Base-by-base conservation (phyloP, 2,888 invertebrate genomes). In the Acrocyrtus sp. region DNA sequence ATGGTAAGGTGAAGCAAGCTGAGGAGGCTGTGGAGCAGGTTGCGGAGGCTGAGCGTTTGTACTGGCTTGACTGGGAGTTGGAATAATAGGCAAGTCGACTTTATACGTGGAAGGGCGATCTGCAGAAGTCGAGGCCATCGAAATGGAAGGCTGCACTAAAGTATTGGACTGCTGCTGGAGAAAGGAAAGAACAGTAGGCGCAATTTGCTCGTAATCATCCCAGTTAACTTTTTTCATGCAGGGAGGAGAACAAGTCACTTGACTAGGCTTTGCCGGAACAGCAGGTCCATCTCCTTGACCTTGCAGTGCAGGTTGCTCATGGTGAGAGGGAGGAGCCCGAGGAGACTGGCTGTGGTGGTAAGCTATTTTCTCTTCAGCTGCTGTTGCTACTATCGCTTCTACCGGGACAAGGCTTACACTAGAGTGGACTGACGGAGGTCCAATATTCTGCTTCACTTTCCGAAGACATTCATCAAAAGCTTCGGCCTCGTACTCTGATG, bases 361-460 rank as follows among this genome's bases (percentile, higher is more conserved):
- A n/a, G n/a, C n/a, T n/a, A n/a, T n/a, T n/a, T n/a, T n/a, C n/a
- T n/a, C n/a, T n/a, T n/a, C n/a, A n/a, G n/a, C n/a, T n/a, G n/a
- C n/a, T n/a, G n/a, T n/a, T n/a, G n/a, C n/a, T n/a, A n/a, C n/a
- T n/a, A n/a, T n/a, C n/a, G 15, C 21, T 12, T 58, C 26, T 47
- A 47, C 5, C 17, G 19, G 8, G 26, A 19, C 8, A 24, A 65
- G 34, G 19, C 45, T 24, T 5, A 56, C 29, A 17, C 65, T 47
- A 2, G 65, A 63, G 17, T 63, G 53, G 2, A 45, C 63, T 10
- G 63, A 65, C 12, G 65, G 65, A 5, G 65, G 54, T 29, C 57
- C 57, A 39, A 66, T 66, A 34, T 57, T 66, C 19, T 66, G 66
- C 57, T 61, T 61, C 10, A 70, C 70, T 43, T 70, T 70, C 24